Evolutionary conservation across 2,888 invertebrate genomes (phyloP), one percentile per base, ranked within the genome.

Genomic region (Lysandra bellargus): DNA sequence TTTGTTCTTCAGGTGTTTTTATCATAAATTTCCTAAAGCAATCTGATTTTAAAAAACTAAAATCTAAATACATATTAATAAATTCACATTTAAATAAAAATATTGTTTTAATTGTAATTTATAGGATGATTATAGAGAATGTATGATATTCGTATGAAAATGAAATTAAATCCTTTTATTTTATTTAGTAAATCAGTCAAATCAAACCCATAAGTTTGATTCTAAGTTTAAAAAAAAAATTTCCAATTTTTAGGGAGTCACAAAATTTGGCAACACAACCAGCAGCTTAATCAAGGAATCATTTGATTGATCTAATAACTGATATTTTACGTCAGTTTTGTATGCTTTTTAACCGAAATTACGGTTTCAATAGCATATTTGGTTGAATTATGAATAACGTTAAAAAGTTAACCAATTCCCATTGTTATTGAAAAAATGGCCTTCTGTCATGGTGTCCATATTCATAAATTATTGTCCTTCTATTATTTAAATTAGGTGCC

Each of bases 101-200:
- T 12, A 69, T 69, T 69, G 64, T 69, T 69, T 64, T 69, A 33
- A 69, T 69, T 69, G 69, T 69, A 69, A 69, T 69, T 69, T 69
- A 69, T 69, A 69, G 17, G 33, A 33, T 69, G 5, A 33, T 37
- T 9, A 69, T 37, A 33, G 14, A 69, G 69, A 69, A 69, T 69
- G 69, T 69, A 69, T 69, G 69, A 69, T 69, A 14, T 69, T 69
- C 69, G 69, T 37, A 69, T 69, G 69, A 33, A 37, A 30, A 64
- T 64, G 12, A 9, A 30, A 12, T 64, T 64, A 0, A 53, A 53
- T 53, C 53, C 53, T 14, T 14, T 53, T 53, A 53, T 57, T 57
- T 57, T 4, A 57, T 57, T 57, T 53, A 53, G 3, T 53, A 53
- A 53, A 57, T 57, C 4, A 57, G 17, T 57, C 57, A 57, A 17